Evolutionary conservation across 2,797 vertebrate species (phyloP), one percentile per base, ranked within the genome.

Genomic region (Nannoperca australis): DNA sequence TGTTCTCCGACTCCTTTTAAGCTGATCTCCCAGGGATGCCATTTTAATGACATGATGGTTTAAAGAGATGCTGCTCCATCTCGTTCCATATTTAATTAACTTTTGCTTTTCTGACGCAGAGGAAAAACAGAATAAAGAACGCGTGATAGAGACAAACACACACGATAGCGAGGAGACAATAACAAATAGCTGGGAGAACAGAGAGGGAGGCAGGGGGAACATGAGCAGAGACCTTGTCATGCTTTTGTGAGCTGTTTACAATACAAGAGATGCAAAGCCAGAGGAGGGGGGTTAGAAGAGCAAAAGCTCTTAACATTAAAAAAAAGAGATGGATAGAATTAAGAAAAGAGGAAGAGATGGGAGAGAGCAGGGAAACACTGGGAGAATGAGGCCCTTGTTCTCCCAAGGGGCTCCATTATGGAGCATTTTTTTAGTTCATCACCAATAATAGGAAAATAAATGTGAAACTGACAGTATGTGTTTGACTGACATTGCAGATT

Each of bases 11-110:
- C 96, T 96, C 96, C 96, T 98, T 98, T 98, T 97, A 97, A 97
- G 96, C 96, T 95, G 94, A 96, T 97, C 97, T 98, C 97, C 85
- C 88, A 97, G 97, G 97, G 96, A 97, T 95, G 95, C 95, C 93
- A 94, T 97, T 99, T 97, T 99, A 98, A 99, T 98, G 97, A 98
- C 97, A 98, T 97, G 97, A 97, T 98, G 96, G 97, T 97, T 98
- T 97, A 97, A 98, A 98, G 97, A 98, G 96, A 99, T 96, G 97
- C 96, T 96, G 96, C 96, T 97, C 96, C 94, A 95, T 96, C 97
- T 98, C 96, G 96, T 97, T 98, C 97, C 97, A 97, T 98, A 99
- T 99, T 99, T 99, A 99, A 99, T 99, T 99, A 99, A 97, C 96
- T 98, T 99, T 94, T 97, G 95, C 94, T 97, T 98, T 98, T 98